Evolutionary conservation across 2,113 vertebrate species (phyloP), one percentile per base, ranked within the genome.

Genomic region (Megaceryle maxima): DNA sequence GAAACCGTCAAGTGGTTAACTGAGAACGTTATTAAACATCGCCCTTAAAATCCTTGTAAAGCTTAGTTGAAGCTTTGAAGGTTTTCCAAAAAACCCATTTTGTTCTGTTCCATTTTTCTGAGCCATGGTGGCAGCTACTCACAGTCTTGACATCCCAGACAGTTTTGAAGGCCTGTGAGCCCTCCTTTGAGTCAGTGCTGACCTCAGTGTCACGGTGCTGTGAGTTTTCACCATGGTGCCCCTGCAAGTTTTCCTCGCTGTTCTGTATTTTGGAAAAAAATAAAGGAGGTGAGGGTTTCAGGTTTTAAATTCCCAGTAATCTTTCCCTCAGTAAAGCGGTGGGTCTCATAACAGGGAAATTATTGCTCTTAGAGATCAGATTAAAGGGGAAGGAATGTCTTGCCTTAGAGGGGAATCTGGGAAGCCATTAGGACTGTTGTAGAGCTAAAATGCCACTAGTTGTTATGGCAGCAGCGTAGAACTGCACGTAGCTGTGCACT

Each of bases 111-210:
- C 9, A 1, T 24, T 28, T 31, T 43, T 21, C 74, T 31, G 67
- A 64, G 67, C n/a, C 43, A 6, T 3, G 10, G 12, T 55, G 26
- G 28, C 39, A 44, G 22, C 15, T 68, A 94, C 97, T 31, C 94
- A 98, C 97, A 43, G 35, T 70, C 1, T 6, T 3, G 5, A 77
- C 51, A 16, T 98, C 98, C 97, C 94, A 97, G 25, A 98, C 2
- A 16, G 69, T 1, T 37, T 95, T 95, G 97, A 96, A 98, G 22
- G 59, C 91, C 50, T 79, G 1, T 50, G 86, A 88, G 24, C 59
- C 62, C 0, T 97, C 74, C 48, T 84, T 51, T 3, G 90, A 75
- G 79, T 83, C 48, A 0, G 73, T 25, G 10, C 84, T 93, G 76
- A 70, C 78, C 29, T 87, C 48, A 0, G 46, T 67, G 4, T 51